Evolutionary conservation across 2,797 vertebrate species (phyloP).

Genomic region (Eleutherodactylus coqui): DNA sequence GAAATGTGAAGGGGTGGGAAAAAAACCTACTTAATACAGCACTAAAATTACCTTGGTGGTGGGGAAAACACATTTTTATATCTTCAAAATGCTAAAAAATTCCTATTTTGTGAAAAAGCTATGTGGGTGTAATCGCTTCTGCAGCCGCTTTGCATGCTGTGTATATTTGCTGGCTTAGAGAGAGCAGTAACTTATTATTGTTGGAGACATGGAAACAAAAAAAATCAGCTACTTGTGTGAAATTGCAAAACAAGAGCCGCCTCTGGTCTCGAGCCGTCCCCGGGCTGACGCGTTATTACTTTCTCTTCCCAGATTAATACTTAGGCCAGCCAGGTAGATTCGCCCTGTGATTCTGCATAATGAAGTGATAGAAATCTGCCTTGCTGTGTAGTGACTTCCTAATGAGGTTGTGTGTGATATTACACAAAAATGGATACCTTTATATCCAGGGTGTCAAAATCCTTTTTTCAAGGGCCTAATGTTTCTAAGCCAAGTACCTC

Average conservation of each 20-base stretch:
- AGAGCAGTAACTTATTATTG: slow-evolving; percentile 37
- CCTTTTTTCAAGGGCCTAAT: too few species aligned
- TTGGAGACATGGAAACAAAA: not conserved
- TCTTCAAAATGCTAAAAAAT: not conserved
- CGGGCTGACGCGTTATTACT: slow-evolving; percentile 18
- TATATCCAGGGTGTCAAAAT: too few species aligned
- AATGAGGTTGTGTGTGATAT: not conserved
- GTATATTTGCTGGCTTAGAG: slow-evolving; percentile 10
- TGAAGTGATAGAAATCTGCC: not conserved
- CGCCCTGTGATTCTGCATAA: not conserved
- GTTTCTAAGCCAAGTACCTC: too few species aligned
- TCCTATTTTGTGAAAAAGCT: slow-evolving; percentile 3
- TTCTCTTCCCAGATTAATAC: slow-evolving; percentile 7
- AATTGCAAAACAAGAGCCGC: slow-evolving; percentile 30
- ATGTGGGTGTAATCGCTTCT: slow-evolving; percentile 46
- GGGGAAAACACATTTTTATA: not conserved
- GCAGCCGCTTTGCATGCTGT: slow-evolving; percentile 36
- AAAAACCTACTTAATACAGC: slow-evolving; percentile 51
- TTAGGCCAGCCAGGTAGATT: not conserved
- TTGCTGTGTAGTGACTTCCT: too few species aligned
- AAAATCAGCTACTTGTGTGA: slow-evolving; percentile 21
- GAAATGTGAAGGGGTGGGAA: slow-evolving; percentile 48
- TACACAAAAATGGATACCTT: not conserved
- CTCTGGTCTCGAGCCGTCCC: slow-evolving; percentile 12
- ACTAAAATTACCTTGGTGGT: slow-evolving; percentile 28